phyloP scores from a whole-genome alignment of 2,113 vertebrate genomes.

The Crotalus tigris region DNA sequence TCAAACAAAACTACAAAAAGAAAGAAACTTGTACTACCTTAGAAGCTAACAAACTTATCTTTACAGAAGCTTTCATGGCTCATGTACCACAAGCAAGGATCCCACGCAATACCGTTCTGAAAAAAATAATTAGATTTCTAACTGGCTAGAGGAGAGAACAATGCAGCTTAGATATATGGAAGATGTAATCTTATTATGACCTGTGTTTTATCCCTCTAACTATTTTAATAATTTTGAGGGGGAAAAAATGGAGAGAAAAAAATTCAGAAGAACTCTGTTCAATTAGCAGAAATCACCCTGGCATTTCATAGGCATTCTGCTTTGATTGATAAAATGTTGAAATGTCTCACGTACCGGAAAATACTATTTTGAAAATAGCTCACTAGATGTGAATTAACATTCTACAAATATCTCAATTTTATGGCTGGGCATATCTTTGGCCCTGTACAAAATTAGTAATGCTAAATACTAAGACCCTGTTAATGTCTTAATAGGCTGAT shows the following conservation, averaged over 20 bases:
- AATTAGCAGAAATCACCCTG: conserved; percentile 12
- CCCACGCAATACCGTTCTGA: neutral
- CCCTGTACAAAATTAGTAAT: conserved; percentile 64
- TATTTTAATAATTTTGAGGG: neutral
- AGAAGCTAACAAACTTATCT: neutral
- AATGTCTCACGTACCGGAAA: conserved; percentile 50
- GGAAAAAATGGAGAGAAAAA: neutral
- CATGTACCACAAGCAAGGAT: neutral
- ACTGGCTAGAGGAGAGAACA: neutral
- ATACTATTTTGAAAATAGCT: conserved; percentile 39
- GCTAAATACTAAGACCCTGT: conserved; percentile 54
- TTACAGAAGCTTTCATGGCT: neutral
- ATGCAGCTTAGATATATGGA: neutral
- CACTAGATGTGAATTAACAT: conserved; percentile 60
- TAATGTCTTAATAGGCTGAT: conserved; percentile 65
- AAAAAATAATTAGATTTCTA: neutral
- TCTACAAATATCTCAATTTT: conserved; percentile 62
- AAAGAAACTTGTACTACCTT: neutral
- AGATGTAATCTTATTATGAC: neutral
- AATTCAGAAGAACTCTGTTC: conserved; percentile 16
- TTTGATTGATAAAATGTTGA: conserved; percentile 43
- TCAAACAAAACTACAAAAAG: neutral
- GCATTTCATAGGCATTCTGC: conserved; percentile 38
- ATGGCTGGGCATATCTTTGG: conserved; percentile 53
- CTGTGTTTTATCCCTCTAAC: neutral